Evolutionary conservation across 2,797 vertebrate species (phyloP), one percentile per base, ranked within the genome.

Genomic region (Pipistrellus kuhlii): DNA sequence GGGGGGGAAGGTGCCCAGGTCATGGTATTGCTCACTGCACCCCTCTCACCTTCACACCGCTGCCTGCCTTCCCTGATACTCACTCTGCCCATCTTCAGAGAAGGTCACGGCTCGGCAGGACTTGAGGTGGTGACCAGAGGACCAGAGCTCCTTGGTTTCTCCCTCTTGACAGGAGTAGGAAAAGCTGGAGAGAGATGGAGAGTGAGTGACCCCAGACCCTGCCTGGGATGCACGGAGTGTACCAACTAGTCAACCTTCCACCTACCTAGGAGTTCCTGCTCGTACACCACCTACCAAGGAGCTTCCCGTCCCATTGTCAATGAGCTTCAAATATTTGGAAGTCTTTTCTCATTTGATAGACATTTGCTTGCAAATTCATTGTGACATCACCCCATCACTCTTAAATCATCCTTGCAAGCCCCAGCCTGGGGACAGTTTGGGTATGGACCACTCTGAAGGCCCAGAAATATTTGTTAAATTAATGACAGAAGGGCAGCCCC

Each of bases 71-170:
- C 46, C 85, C 75, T 9, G 4, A 0, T 46, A 97, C 99, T 98
- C 92, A 99, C 99, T 98, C 41, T 98, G 98, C 6, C 99, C 99
- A 84, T 99, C 99, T 11, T 94, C 98, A 44, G 99, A 99, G 97
- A 99, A 99, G 32, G 98, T 98, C 13, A 99, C 97, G 55, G 99
- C 99, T 84, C 99, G 98, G 97, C 99, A 99, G 64, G 99, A 99
- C 98, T 99, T 99, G 71, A 99, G 97, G 96, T 99, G 99, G 97
- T 99, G 99, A 0, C 99, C 99, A 1, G 99, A 99, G 0, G 99
- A 99, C 99, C 99, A 99, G 51, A 99, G 98, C 96, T 99, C 99
- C 90, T 98, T 98, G 96, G 98, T 99, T 95, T 98, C 98, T 2
- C 99, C 99, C 94, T 99, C 98, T 66, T 98, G 98, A 96, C 99